Evolutionary conservation across 2,888 invertebrate genomes (phyloP).

Genomic region (Spilarctia lutea): DNA sequence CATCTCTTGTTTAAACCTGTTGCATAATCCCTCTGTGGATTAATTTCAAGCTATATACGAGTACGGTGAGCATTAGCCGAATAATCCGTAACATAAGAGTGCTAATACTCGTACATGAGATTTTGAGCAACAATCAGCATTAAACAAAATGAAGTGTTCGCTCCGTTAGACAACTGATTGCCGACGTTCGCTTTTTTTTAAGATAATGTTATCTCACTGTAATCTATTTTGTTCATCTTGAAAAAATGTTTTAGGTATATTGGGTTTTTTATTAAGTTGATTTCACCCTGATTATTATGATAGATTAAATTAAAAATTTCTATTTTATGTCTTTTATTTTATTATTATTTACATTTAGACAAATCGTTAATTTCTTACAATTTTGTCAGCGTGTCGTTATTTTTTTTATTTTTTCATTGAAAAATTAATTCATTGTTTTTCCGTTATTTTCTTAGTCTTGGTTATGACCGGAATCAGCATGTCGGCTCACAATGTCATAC

Average conservation of each 20-base stretch:
- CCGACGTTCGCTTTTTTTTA: neutral
- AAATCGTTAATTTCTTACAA: no score
- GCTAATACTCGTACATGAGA: no score
- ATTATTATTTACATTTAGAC: no score
- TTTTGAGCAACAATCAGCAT: neutral
- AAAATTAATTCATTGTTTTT: no score
- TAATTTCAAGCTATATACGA: neutral
- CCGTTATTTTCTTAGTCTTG: no score
- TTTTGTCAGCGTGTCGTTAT: no score
- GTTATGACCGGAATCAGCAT: no score
- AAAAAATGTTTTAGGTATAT: neutral
- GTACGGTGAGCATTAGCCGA: neutral
- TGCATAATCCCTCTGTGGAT: neutral
- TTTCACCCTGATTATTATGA: neutral
- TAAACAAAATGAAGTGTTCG: no score
- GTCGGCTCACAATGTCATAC: no score
- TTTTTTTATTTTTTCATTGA: no score
- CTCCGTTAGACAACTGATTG: neutral
- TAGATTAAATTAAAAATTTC: no score
- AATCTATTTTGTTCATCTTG: neutral
- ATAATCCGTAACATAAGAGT: constrained; percentile 1
- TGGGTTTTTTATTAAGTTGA: neutral
- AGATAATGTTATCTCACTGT: neutral
- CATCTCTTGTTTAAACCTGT: constrained; percentile 4
- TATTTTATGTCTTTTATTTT: no score